Conservation (phyloP, 1,140 invertebrate species). For the Tetraneura akinire region DNA sequence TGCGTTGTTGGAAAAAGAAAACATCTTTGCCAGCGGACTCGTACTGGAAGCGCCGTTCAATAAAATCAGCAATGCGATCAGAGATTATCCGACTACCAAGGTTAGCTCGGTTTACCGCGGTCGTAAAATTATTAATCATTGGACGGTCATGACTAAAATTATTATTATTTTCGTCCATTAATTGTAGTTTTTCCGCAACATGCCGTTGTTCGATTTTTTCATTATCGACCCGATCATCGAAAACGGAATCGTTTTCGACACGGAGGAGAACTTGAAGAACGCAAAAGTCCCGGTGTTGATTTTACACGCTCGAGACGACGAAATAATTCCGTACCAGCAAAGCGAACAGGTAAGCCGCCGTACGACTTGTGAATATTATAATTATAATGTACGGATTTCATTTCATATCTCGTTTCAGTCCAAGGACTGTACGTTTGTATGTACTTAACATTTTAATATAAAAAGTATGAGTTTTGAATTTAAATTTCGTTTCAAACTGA, state of each 20-base stretch:
- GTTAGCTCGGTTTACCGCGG: constrained; percentile 59
- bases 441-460: no score
- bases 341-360: constrained; percentile 75
- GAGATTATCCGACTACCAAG: constrained; percentile 73
- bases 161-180: not conserved
- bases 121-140: no score
- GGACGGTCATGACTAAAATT: no score
- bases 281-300: constrained; percentile 78
- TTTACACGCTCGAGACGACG: constrained; percentile 86
- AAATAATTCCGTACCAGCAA: constrained; percentile 75
- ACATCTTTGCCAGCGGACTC: constrained; percentile 68
- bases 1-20: constrained; percentile 63
- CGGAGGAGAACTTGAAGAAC: constrained; percentile 69
- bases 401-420: no score
- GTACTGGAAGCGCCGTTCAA: constrained; percentile 88
- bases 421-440: no score
- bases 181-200: not conserved
- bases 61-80: constrained; percentile 79
- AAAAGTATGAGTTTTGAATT: no score
- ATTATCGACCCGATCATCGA: constrained; percentile 70
- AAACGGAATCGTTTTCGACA: constrained; percentile 70
- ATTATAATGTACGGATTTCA: no score
- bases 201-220: constrained; percentile 67
- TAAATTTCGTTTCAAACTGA: no score
- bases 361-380: no score